These are phyloP conservation scores for Microplitis manilae DNA, from an alignment of 2,888 invertebrate species.

Conservation along the genomic window DNA sequence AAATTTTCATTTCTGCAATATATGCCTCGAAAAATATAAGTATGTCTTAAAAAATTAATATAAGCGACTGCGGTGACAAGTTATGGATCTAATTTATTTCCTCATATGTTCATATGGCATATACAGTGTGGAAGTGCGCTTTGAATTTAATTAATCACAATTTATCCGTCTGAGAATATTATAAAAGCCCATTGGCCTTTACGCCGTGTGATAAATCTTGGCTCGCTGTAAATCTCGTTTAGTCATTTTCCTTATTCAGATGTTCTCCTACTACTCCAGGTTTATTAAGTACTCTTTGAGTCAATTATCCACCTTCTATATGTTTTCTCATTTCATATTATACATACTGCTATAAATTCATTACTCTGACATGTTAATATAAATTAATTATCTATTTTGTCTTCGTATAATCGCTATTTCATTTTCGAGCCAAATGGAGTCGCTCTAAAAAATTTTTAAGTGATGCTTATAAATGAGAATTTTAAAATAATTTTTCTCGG, in stretches of 20 bases:
- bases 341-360: not conserved
- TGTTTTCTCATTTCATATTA: constrained; percentile 14
- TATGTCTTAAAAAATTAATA: too few species aligned
- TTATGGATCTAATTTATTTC: too few species aligned
- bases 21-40: too few species aligned
- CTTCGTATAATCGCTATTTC: too few species aligned
- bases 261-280: not conserved
- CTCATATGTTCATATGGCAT: not conserved
- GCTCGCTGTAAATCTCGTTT: constrained; percentile 21
- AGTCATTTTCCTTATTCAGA: constrained; percentile 26
- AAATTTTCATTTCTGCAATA: too few species aligned
- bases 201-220: constrained; percentile 26
- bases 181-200: constrained; percentile 3
- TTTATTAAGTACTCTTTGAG: constrained; percentile 23
- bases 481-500: too few species aligned
- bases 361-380: not conserved
- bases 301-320: constrained; percentile 2
- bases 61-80: too few species aligned
- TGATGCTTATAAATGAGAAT: too few species aligned
- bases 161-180: constrained; percentile 28
- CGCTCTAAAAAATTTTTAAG: too few species aligned
- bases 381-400: too few species aligned
- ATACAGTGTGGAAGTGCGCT: not conserved
- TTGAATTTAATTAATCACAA: constrained; percentile 29
- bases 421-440: too few species aligned